Evolutionary conservation across 2,113 vertebrate genomes (phyloP).

Genomic region (Pardalotus punctatus): DNA sequence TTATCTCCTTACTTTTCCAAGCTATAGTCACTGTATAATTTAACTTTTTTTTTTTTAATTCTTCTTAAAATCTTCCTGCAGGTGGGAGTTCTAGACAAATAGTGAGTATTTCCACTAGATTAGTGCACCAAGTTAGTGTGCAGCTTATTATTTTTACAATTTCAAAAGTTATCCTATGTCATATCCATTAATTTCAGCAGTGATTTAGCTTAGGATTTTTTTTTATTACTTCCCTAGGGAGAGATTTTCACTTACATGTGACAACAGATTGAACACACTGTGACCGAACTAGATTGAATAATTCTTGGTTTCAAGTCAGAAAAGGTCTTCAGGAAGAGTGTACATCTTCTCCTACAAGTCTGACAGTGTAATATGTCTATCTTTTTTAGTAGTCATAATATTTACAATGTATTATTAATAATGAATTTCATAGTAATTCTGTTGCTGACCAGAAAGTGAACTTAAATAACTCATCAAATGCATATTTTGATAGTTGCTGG

Average conservation of each 20-base stretch:
- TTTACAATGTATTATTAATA: slow-evolving; percentile 40
- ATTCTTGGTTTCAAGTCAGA: slow-evolving; percentile 22
- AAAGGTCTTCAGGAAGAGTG: slow-evolving; percentile 18
- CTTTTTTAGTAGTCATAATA: slow-evolving; percentile 34
- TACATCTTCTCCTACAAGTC: neutral
- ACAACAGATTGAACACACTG: rapidly evolving
- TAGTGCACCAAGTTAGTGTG: neutral
- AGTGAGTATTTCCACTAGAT: neutral
- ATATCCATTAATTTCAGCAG: neutral
- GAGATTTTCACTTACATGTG: neutral
- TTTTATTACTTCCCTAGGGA: neutral
- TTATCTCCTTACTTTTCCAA: neutral
- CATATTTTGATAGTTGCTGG: slow-evolving; percentile 15
- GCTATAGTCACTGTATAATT: neutral
- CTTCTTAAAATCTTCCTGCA: neutral
- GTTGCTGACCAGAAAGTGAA: slow-evolving; percentile 36
- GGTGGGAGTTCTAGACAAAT: neutral
- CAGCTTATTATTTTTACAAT: neutral
- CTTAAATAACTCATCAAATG: slow-evolving; percentile 14
- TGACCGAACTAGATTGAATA: neutral
- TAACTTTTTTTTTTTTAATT: neutral
- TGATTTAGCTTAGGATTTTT: neutral
- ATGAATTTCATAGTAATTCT: slow-evolving; percentile 29
- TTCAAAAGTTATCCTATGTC: neutral
- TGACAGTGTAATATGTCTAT: slow-evolving; percentile 6